phyloP scores from a whole-genome alignment of 2,888 invertebrate genomes.

The Asteroscopus sphinx region DNA sequence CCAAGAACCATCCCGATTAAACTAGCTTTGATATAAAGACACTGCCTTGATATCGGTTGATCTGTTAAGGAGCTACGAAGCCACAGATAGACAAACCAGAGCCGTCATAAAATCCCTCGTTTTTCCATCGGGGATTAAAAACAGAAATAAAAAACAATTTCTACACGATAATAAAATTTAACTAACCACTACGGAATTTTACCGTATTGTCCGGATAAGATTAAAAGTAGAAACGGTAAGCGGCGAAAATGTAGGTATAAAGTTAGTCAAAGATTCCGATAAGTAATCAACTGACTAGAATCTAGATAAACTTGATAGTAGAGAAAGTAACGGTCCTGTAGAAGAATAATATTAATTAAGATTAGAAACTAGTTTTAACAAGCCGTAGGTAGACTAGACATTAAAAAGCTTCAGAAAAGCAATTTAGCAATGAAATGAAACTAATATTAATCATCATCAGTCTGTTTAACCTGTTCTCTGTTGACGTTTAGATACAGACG shows the following conservation, averaged over 20 bases:
- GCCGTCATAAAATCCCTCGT: too few species aligned
- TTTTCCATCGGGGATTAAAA: too few species aligned
- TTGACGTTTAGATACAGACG: not conserved
- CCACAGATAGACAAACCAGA: too few species aligned
- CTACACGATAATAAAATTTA: conserved; percentile 8
- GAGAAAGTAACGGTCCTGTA: conserved; percentile 39
- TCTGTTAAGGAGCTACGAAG: too few species aligned
- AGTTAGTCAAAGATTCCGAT: conserved; percentile 27
- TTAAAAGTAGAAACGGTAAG: conserved; percentile 14
- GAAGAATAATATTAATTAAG: conserved; percentile 44
- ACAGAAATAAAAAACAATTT: too few species aligned
- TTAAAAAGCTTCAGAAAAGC: conserved; percentile 15
- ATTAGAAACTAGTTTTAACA: conserved; percentile 40
- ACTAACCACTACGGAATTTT: conserved; percentile 18
- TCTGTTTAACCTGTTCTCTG: not conserved
- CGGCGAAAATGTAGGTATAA: conserved; percentile 21
- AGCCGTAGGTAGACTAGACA: conserved; percentile 2
- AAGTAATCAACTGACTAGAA: conserved; percentile 38
- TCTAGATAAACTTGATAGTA: conserved; percentile 44
- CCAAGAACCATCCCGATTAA: too few species aligned
- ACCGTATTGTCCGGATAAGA: conserved; percentile 26
- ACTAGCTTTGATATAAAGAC: too few species aligned
- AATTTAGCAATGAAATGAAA: conserved; percentile 9
- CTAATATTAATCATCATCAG: conserved; percentile 9
- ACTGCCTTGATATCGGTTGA: too few species aligned